These are phyloP conservation scores for Hylaeus anthracinus DNA, from an alignment of 1,140 invertebrate genomes.

Conservation along the genomic window DNA sequence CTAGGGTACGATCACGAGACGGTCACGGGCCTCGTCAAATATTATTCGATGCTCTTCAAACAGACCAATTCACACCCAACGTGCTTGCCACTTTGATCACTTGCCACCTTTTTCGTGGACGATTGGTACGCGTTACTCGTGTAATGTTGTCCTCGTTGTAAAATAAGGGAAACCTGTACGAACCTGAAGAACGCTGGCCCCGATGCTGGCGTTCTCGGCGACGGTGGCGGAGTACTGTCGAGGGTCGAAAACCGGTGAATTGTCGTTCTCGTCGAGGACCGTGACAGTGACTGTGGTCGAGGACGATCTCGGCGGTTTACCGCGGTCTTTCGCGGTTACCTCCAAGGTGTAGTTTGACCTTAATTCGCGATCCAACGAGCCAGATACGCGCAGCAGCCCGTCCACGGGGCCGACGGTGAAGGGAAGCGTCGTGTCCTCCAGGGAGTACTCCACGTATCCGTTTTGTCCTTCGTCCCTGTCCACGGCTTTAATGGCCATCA, in stretches of 20 bases:
- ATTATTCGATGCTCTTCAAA: conserved; percentile 1
- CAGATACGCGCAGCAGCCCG: conserved; percentile 91
- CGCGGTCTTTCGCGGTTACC: conserved; percentile 93
- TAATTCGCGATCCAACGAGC: conserved; percentile 91
- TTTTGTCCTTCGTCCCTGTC: conserved; percentile 97
- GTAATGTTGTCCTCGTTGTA: too few species aligned
- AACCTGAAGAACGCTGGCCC: conserved; percentile 93
- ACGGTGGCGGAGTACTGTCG: conserved; percentile 93
- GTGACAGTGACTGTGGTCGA: conserved; percentile 86
- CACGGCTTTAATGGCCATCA: conserved; percentile 94
- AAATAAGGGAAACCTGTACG: conserved; percentile 21
- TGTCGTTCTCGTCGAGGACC: conserved; percentile 96
- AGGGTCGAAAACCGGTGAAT: conserved; percentile 94
- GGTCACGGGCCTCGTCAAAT: background rate
- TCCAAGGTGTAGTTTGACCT: conserved; percentile 90
- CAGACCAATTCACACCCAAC: background rate
- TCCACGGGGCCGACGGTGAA: conserved; percentile 94
- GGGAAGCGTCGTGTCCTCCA: conserved; percentile 82
- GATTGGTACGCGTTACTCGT: too few species aligned
- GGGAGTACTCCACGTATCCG: conserved; percentile 94
- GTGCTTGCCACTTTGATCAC: background rate
- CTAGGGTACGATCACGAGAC: background rate
- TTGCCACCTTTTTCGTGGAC: background rate
- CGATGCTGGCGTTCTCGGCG: conserved; percentile 96
- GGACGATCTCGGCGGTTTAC: conserved; percentile 90